Conservation (phyloP, 2,113 vertebrate genomes). For the western clawed frog (Xenopus tropicalis) region UCB_Xtro_10.0 CM004448.2:103769001-103769500, state of each 20-base stretch:
- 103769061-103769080: too few species aligned
- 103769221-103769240: conserved; percentile 47
- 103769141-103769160: too few species aligned
- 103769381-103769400: conserved; percentile 1
- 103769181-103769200: too few species aligned
- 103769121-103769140: too few species aligned
- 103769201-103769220: conserved; percentile 47
- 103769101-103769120: too few species aligned
- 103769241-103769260: conserved; percentile 49
- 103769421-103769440: background rate
- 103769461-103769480: too few species aligned
- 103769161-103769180: too few species aligned
- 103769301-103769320: conserved; percentile 28
- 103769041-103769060: too few species aligned
- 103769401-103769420: conserved; percentile 2
- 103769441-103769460: background rate
- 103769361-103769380: conserved; percentile 46
- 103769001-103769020: too few species aligned
- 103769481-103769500: too few species aligned
- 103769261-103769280: conserved; percentile 42
- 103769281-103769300: background rate
- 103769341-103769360: conserved; percentile 44
- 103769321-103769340: conserved; percentile 26
- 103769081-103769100: too few species aligned
- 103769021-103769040: too few species aligned